phyloP scores from a whole-genome alignment of 2,888 invertebrate genomes.

The Dynastes hyllus region DNA sequence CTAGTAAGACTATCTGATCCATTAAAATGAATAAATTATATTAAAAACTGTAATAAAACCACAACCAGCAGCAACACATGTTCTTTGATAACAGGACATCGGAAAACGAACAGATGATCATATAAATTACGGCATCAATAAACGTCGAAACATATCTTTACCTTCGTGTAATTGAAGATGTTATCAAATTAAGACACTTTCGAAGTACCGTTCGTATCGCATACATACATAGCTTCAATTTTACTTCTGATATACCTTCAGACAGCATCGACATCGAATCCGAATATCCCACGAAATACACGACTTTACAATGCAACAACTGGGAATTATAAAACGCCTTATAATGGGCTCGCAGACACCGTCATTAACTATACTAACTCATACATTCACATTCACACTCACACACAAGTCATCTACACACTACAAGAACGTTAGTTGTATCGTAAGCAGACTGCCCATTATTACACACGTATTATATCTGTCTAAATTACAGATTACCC shows the following conservation, averaged over 20 bases:
- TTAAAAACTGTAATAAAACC: no score
- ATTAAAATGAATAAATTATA: not conserved
- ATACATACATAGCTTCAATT: not conserved
- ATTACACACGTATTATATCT: conserved; percentile 51
- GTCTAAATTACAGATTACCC: conserved; percentile 60
- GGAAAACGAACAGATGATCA: not conserved
- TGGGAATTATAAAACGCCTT: conserved; percentile 8
- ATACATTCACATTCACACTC: not conserved
- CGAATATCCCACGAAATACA: not conserved
- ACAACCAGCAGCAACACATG: not conserved
- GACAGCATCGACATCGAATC: not conserved
- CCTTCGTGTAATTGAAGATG: not conserved
- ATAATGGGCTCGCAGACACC: not conserved
- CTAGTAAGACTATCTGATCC: not conserved
- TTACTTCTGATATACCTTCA: not conserved
- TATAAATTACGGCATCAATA: conserved; percentile 3
- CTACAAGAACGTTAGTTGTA: not conserved
- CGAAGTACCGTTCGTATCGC: not conserved
- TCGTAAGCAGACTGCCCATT: conserved; percentile 25
- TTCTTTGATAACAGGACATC: not conserved
- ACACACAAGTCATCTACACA: not conserved
- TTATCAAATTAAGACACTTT: conserved; percentile 15
- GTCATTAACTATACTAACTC: not conserved
- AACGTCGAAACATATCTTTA: not conserved
- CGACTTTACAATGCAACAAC: not conserved